Evolutionary conservation across 30 jellyfish, hydroid and myxozoan genomes (phyloP).

Genomic region (Turritopsis dohrnii): DNA sequence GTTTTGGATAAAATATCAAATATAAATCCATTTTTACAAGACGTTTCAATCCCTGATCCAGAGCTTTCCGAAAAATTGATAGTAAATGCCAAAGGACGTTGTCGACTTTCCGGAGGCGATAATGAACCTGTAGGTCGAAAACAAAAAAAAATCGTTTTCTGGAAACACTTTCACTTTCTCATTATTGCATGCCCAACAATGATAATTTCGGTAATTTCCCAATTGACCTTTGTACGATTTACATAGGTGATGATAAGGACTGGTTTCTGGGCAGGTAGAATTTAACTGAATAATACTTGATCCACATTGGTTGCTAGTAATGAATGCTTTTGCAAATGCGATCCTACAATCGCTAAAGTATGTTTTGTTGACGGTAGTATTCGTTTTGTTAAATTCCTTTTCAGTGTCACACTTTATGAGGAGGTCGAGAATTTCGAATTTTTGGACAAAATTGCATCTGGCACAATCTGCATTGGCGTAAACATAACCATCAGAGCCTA

Average conservation of each 20-base stretch:
- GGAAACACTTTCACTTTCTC: background rate
- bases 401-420: background rate
- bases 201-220: background rate
- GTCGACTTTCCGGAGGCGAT: background rate
- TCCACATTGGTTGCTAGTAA: background rate
- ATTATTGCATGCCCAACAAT: constrained; percentile 1
- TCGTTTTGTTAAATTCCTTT: background rate
- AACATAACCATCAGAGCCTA: constrained; percentile 7
- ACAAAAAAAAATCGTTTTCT: background rate
- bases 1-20: background rate
- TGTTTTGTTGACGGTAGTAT: background rate
- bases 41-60: background rate
- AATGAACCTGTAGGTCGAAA: too few relatives aligned
- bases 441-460: constrained; percentile 18
- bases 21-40: background rate
- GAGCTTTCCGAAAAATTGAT: background rate
- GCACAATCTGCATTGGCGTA: constrained; percentile 13
- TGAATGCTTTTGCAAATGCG: background rate
- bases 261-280: background rate
- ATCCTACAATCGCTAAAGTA: background rate
- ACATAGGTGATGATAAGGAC: background rate
- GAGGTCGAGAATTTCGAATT: background rate
- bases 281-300: background rate
- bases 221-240: background rate
- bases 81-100: background rate